phyloP scores from a whole-genome alignment of 37 sponge, comb jelly and placozoan genomes.

The Chondrosia reniformis region DNA sequence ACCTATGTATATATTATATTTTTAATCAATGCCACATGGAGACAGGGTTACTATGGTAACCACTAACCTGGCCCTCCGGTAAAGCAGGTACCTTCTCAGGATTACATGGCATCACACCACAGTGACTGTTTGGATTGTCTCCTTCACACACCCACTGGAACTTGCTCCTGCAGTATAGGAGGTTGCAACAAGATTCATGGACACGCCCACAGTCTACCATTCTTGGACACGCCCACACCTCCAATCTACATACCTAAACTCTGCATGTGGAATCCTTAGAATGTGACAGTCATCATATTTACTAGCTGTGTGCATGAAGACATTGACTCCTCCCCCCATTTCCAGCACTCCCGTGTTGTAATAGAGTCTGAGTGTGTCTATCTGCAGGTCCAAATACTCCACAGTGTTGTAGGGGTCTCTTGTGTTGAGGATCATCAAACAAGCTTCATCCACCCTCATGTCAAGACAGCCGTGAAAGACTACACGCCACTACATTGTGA shows the following conservation, averaged over 20 bases:
- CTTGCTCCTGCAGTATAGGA: neutral
- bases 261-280: constrained; percentile 53
- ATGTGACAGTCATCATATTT: constrained; percentile 88
- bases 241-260: constrained; percentile 4
- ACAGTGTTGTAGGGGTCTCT: constrained; percentile 79
- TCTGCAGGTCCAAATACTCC: constrained; percentile 76
- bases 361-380: too few relatives aligned
- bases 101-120: constrained; percentile 64
- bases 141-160: constrained; percentile 53
- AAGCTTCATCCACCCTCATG: constrained; percentile 33
- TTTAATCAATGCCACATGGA: neutral
- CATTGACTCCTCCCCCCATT: constrained; percentile 51
- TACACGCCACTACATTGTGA: constrained; percentile 50
- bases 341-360: constrained; percentile 35
- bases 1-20: constrained; percentile 35
- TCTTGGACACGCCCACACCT: neutral
- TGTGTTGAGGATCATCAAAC: constrained; percentile 54
- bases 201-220: neutral
- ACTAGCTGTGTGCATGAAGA: constrained; percentile 84
- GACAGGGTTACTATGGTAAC: neutral
- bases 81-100: constrained; percentile 66
- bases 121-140: constrained; percentile 64
- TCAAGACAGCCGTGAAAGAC: constrained; percentile 69
- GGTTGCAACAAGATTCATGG: neutral
- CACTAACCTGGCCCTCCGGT: constrained; percentile 42